Percentiles rank a stretch among this genome's conserved stretches.
Conservation (phyloP, 1,140 invertebrate genomes). For the Micrasema longulum region DNA sequence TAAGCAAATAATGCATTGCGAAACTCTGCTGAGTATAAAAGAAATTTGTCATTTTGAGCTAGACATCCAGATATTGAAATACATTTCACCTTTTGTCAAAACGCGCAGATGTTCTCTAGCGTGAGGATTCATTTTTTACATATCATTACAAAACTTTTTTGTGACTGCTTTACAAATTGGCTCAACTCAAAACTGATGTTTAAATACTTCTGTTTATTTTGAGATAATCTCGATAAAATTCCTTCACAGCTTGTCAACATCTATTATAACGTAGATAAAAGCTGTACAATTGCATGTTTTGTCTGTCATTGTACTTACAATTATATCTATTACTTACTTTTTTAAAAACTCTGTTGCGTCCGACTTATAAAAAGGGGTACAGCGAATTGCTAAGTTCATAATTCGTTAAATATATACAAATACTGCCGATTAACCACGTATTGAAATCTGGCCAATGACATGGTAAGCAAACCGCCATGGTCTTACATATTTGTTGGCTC, state of each 20-base stretch:
- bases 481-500: constrained; percentile 45
- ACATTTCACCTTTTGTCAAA: constrained; percentile 34
- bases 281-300: too few relatives aligned
- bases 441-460: constrained; percentile 44
- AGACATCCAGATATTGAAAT: constrained; percentile 27
- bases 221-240: not conserved
- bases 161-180: constrained; percentile 32
- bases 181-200: constrained; percentile 9
- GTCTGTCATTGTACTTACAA: too few relatives aligned
- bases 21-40: not conserved
- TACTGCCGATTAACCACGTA: constrained; percentile 31
- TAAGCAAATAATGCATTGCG: constrained; percentile 5
- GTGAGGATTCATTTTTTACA: constrained; percentile 20
- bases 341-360: too few relatives aligned
- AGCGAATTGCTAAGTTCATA: too few relatives aligned
- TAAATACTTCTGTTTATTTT: constrained; percentile 3
- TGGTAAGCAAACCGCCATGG: constrained; percentile 26
- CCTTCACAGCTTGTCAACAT: too few relatives aligned
- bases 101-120: constrained; percentile 28
- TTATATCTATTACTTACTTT: too few relatives aligned
- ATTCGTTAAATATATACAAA: not conserved
- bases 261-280: too few relatives aligned
- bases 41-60: constrained; percentile 28
- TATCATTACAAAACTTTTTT: constrained; percentile 24
- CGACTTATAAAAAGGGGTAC: too few relatives aligned